Base-by-base conservation (phyloP, 1,140 invertebrate species). In the Oryctes rhinoceros region DNA sequence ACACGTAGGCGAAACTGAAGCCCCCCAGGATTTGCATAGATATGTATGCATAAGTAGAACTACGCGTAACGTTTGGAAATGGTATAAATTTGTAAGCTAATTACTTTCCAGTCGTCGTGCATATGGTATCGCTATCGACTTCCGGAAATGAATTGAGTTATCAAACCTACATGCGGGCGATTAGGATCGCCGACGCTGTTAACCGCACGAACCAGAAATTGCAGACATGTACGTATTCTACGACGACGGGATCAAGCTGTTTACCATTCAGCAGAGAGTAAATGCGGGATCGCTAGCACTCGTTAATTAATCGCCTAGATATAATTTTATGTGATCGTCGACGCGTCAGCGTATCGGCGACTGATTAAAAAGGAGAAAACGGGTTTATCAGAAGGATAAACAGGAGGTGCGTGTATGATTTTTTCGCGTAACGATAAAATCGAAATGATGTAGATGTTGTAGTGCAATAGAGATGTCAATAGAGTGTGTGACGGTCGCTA, bases 111-210 rank as follows among this genome's bases (percentile, higher is more conserved):
- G 20, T 20, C 20, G 65, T 10, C 24, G 24, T 71, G 35, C 20
- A 30, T 71, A 71, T 71, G 65, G 65, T 71, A 71, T 71, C 65
- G 65, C 20, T 30, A 35, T 37, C 65, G 24, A 35, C 11, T 71
- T 35, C 65, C 65, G 65, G 65, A 71, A 71, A 71, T 71, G 65
- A 71, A 71, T 71, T 71, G 65, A 71, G 18, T 71, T 71, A 71
- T 71, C 65, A 71, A 37, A 37, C 65, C 24, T 71, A 71, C 20
- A 71, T 71, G 65, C 65, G 65, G 65, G 24, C 35, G 65, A 71
- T 71, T 71, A 71, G 65, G 7, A 71, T 71, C 18, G 65, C 24
- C 65, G 65, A 71, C 20, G 65, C 15, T 30, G 3, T 15, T 37
- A 35, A 71, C 65, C 65, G 35, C 65, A 35, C 11, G 24, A 24